A percentile compares a stretch with the other conserved stretches of the same genome.
Evolutionary conservation across 2,888 invertebrate genomes (phyloP).

Genomic region (Sphecodes monilicornis): DNA sequence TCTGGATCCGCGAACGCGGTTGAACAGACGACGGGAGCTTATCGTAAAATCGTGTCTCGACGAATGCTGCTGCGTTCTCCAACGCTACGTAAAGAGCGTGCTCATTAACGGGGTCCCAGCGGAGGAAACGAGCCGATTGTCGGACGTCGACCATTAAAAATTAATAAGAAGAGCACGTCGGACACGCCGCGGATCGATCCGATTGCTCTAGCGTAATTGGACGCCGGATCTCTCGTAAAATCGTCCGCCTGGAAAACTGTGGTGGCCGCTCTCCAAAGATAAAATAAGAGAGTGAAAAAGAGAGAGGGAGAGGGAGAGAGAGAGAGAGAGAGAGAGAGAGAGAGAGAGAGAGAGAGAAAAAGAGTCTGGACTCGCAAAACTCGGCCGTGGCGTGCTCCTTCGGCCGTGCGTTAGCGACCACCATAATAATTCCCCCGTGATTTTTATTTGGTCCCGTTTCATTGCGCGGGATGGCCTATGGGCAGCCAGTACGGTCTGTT

Average conservation of each 20-base stretch:
- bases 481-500: conserved; percentile 84
- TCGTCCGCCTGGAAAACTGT: conserved; percentile 58
- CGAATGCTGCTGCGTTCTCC: background rate
- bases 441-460: conserved; percentile 84
- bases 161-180: conserved; percentile 47
- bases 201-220: conserved; percentile 50
- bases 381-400: conserved; percentile 52
- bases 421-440: conserved; percentile 83
- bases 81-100: conserved; percentile 20
- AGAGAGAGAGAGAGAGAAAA: conserved; percentile 8
- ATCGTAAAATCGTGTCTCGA: conserved; percentile 37
- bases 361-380: conserved; percentile 43
- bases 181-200: conserved; percentile 41
- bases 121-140: conserved; percentile 42
- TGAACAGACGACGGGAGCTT: conserved; percentile 19
- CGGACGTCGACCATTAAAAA: conserved; percentile 48
- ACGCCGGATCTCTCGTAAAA: conserved; percentile 58
- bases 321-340: background rate
- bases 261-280: conserved; percentile 21
- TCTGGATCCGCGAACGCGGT: conserved; percentile 17
- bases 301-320: background rate
- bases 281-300: background rate
- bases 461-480: conserved; percentile 84
- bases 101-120: conserved; percentile 36
- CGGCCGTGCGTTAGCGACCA: conserved; percentile 76